Percentiles rank a stretch among this genome's conserved stretches.
Conservation (phyloP, 2,113 vertebrate genomes). For the Haplochromis vanheusdeni region DNA sequence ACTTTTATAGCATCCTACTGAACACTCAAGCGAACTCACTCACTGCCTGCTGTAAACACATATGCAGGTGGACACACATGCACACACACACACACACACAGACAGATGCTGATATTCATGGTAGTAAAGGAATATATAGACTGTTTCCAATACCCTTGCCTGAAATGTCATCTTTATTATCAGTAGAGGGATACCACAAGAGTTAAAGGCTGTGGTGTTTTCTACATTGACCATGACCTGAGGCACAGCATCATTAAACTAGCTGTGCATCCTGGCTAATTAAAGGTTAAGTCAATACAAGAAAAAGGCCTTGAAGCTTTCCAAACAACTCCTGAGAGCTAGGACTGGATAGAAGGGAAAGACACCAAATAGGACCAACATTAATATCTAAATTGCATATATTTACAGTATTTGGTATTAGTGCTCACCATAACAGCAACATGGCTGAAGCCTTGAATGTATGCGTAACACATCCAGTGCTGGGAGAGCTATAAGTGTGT, state of each 20-base stretch:
- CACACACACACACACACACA: conserved; percentile 5
- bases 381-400: conserved; percentile 19
- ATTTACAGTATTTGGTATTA: conserved; percentile 7
- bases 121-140: conserved; percentile 1
- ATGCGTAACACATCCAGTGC: not conserved
- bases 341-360: not conserved
- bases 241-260: conserved; percentile 41
- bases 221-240: conserved; percentile 33
- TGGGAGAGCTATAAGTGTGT: not conserved
- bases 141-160: conserved; percentile 19
- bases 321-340: not conserved
- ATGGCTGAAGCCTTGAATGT: conserved; percentile 25
- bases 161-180: conserved; percentile 45
- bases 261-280: conserved; percentile 34
- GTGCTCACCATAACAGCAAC: conserved; percentile 24
- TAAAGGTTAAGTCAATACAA: conserved; percentile 57
- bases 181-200: not conserved
- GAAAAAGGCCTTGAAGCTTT: conserved; percentile 23
- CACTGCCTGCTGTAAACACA: conserved; percentile 23
- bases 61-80: not conserved
- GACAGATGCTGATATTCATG: not conserved
- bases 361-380: not conserved
- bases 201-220: conserved; percentile 26
- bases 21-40: conserved; percentile 35
- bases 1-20: conserved; percentile 52